Conservation (phyloP, 2,113 vertebrate species). For the Beaufortia kweichowensis region DNA sequence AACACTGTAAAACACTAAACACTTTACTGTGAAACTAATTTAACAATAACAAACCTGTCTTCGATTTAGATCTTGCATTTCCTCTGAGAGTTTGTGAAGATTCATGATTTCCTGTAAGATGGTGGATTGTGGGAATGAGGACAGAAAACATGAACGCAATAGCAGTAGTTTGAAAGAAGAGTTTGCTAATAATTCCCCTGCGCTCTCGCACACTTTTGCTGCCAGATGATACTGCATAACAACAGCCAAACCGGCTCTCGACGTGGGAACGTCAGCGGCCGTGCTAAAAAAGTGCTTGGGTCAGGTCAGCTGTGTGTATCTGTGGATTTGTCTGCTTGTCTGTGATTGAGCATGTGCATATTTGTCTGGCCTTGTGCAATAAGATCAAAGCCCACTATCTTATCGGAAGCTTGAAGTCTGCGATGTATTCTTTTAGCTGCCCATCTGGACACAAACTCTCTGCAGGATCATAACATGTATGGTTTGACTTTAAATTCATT, state of each 20-base stretch:
- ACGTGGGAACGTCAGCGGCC: slow-evolving; percentile 18
- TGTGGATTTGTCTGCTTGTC: slow-evolving; percentile 6
- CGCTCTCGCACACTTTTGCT: slow-evolving; percentile 20
- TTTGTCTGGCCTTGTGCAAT: slow-evolving; percentile 36
- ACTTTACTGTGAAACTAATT: neutral
- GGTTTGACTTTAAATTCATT: neutral
- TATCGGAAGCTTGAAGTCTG: slow-evolving; percentile 41
- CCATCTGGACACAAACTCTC: neutral
- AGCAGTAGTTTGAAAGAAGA: slow-evolving; percentile 29
- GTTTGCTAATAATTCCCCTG: slow-evolving; percentile 21
- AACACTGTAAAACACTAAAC: slow-evolving; percentile 15
- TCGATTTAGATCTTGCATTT: slow-evolving; percentile 1
- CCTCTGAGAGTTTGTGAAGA: neutral
- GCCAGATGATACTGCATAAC: slow-evolving; percentile 47
- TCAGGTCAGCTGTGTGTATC: slow-evolving; percentile 16
- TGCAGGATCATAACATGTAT: neutral
- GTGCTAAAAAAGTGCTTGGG: slow-evolving; percentile 26
- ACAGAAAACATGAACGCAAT: slow-evolving; percentile 20
- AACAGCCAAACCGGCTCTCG: neutral
- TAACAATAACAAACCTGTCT: slow-evolving; percentile 33
- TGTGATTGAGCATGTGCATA: slow-evolving; percentile 33
- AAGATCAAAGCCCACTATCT: slow-evolving; percentile 41
- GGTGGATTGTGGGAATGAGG: slow-evolving; percentile 38
- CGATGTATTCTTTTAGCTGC: slow-evolving; percentile 10
- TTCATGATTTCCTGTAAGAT: slow-evolving; percentile 41